These are phyloP conservation scores for Rhinichthys klamathensis DNA, from an alignment of 2,113 vertebrate genomes.

Conservation along the genomic window DNA sequence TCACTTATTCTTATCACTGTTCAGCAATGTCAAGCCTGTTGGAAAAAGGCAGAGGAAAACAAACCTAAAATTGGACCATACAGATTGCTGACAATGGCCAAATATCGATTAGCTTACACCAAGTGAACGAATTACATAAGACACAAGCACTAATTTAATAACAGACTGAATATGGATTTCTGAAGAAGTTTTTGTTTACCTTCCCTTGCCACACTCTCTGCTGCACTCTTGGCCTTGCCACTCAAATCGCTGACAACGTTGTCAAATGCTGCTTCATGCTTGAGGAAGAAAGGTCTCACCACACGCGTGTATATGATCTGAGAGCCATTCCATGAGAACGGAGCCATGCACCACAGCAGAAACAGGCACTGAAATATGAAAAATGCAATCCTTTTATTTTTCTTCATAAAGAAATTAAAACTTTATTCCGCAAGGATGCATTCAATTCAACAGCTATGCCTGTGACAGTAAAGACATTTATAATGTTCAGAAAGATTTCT, in stretches of 20 bases:
- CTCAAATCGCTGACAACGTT: conserved; percentile 77
- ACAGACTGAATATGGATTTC: conserved; percentile 32
- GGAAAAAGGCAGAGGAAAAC: conserved; percentile 9
- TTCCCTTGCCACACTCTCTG: conserved; percentile 77
- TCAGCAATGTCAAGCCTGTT: conserved; percentile 30
- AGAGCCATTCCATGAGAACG: conserved; percentile 90
- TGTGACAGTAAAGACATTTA: no score
- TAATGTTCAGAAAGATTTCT: no score
- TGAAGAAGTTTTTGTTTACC: conserved; percentile 72
- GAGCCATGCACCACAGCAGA: conserved; percentile 96
- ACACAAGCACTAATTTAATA: neutral
- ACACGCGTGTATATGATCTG: conserved; percentile 82
- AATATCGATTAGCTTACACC: neutral
- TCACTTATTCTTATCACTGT: conserved; percentile 5
- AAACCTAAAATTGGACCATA: conserved; percentile 15
- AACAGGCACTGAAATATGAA: conserved; percentile 85
- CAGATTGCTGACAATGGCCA: neutral
- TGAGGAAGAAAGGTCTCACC: conserved; percentile 88
- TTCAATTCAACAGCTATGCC: no score
- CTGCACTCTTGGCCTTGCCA: conserved; percentile 73
- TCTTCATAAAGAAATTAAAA: no score
- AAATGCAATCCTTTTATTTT: neutral
- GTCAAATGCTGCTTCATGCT: conserved; percentile 84
- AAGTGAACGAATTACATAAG: neutral
- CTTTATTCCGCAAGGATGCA: no score